phyloP scores from a whole-genome alignment of 92 coral and sea anemone species.

The Zoanthus solanderi region DNA sequence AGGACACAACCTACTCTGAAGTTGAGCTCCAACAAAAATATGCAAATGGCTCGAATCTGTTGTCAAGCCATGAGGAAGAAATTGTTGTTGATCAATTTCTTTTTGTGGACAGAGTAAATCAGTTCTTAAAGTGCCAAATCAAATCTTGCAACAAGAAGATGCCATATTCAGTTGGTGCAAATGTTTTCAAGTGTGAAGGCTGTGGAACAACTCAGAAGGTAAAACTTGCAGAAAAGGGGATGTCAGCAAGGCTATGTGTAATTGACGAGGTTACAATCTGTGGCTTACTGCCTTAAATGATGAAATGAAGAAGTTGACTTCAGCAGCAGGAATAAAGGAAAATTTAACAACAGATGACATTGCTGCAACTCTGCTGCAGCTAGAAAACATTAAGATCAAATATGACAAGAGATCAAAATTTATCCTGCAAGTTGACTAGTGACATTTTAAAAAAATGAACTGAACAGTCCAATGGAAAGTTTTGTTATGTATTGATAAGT shows the following conservation, averaged over 20 bases:
- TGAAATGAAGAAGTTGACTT: slow-evolving; percentile 29
- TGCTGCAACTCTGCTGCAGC: slow-evolving; percentile 19
- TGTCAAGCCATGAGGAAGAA: slow-evolving; percentile 31
- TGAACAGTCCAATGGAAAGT: slow-evolving; percentile 1
- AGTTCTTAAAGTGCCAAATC: slow-evolving; percentile 17
- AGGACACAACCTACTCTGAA: slow-evolving; percentile 26
- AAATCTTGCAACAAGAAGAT: slow-evolving; percentile 47
- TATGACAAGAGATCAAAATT: slow-evolving; percentile 27
- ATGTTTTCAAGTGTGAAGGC: slow-evolving; percentile 37
- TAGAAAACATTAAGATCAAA: slow-evolving; percentile 7
- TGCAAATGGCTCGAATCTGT: slow-evolving; percentile 25
- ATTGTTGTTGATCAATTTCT: slow-evolving; percentile 35
- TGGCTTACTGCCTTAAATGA: slow-evolving; percentile 18
- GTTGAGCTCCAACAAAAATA: slow-evolving; percentile 7
- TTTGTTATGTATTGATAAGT: background rate
- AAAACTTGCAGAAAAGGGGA: slow-evolving; percentile 31
- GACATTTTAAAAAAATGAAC: background rate
- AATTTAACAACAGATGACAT: slow-evolving; percentile 37
- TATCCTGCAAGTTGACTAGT: slow-evolving; percentile 15
- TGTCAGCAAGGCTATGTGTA: slow-evolving; percentile 31
- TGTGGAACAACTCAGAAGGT: slow-evolving; percentile 52
- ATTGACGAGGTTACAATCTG: slow-evolving; percentile 24
- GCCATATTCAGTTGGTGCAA: slow-evolving; percentile 42
- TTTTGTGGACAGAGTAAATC: slow-evolving; percentile 38
- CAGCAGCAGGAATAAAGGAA: slow-evolving; percentile 22